Conservation (phyloP, 1,140 invertebrate species). For the Dendroctonus ponderosae region DNA sequence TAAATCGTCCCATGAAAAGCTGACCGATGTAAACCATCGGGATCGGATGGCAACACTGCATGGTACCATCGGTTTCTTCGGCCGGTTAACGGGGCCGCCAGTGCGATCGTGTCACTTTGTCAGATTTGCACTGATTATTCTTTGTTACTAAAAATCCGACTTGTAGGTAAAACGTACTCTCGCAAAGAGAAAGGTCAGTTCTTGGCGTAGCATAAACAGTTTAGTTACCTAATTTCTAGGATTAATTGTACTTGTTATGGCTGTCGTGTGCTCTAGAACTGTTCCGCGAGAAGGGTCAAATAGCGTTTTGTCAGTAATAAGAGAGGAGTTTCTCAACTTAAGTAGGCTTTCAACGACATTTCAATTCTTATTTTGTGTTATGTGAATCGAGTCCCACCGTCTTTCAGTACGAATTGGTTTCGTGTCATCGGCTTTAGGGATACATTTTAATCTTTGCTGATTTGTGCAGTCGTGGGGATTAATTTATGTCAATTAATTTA, state of each 20-base stretch:
- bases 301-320: background rate
- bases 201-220: constrained; percentile 22
- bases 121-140: constrained; percentile 28
- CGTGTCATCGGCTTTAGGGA: too few species aligned
- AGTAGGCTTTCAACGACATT: too few species aligned
- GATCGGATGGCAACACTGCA: constrained; percentile 5
- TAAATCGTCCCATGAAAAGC: background rate
- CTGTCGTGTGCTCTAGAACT: constrained; percentile 13
- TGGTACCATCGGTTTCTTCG: constrained; percentile 20
- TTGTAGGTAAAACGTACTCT: constrained; percentile 15
- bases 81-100: constrained; percentile 23
- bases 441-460: too few species aligned
- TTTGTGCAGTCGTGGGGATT: too few species aligned
- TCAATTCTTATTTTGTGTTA: too few species aligned
- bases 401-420: too few species aligned
- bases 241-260: constrained; percentile 14
- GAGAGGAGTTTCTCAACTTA: too few species aligned
- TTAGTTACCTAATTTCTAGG: constrained; percentile 24
- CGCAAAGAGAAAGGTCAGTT: constrained; percentile 28
- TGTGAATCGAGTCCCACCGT: too few species aligned
- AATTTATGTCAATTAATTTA: too few species aligned
- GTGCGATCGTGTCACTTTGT: constrained; percentile 29
- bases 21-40: background rate
- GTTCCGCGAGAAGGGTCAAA: constrained; percentile 1
- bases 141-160: constrained; percentile 25